Evolutionary conservation across 2,797 vertebrate genomes (phyloP).

Genomic region (Labroides dimidiatus): DNA sequence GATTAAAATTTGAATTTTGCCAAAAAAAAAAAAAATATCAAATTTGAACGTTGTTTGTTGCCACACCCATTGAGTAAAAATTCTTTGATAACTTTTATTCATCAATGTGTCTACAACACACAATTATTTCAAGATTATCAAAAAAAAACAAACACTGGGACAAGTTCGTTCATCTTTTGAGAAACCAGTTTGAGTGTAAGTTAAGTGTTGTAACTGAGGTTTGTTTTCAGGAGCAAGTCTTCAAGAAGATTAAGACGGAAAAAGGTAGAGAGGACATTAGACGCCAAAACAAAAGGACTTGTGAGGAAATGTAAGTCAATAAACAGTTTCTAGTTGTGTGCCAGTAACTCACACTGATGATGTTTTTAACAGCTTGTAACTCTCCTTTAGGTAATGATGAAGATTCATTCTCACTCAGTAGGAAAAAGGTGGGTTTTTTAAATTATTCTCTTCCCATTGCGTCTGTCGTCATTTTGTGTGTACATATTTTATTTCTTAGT

Average conservation of each 20-base stretch:
- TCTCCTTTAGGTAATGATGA: slow-evolving; percentile 74
- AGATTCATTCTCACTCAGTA: slow-evolving; percentile 68
- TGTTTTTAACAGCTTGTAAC: slow-evolving; percentile 9
- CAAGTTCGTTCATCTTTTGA: too few species aligned
- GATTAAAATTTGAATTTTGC: too few species aligned
- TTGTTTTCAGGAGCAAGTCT: slow-evolving; percentile 57
- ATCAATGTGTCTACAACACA: too few species aligned
- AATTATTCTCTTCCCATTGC: neutral
- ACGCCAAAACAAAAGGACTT: slow-evolving; percentile 74
- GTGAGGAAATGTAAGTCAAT: slow-evolving; percentile 79
- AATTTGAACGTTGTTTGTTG: too few species aligned
- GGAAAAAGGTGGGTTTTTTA: slow-evolving; percentile 80
- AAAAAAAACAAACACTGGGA: too few species aligned
- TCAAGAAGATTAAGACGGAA: slow-evolving; percentile 50
- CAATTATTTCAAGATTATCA: too few species aligned
- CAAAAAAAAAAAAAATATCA: too few species aligned
- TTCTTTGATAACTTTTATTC: too few species aligned
- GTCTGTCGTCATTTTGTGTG: neutral
- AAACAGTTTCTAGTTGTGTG: neutral
- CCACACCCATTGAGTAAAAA: too few species aligned
- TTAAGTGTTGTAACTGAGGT: neutral
- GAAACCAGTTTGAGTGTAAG: neutral
- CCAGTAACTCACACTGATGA: neutral
- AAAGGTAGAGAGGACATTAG: slow-evolving; percentile 55
- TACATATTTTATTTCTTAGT: neutral